phyloP scores from a whole-genome alignment of 2,888 invertebrate species.

The Bhutanitis thaidina region DNA sequence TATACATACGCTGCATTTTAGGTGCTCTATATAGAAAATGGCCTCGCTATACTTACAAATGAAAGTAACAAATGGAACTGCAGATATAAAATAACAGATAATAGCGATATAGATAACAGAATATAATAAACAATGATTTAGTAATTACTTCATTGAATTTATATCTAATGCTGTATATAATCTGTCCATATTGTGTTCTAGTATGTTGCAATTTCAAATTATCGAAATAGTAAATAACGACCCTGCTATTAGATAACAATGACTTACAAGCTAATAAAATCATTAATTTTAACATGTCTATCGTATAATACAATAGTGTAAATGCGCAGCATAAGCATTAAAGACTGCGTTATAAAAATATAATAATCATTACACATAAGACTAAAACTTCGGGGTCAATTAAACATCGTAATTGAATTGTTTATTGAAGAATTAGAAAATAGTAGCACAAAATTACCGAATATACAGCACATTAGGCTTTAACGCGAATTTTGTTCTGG shows the following conservation, averaged over 20 bases:
- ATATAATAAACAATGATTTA: too few species aligned
- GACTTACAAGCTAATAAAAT: constrained; percentile 21
- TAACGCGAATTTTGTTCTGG: neutral
- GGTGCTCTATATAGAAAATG: neutral
- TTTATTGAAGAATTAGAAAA: constrained; percentile 6
- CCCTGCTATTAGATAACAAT: constrained; percentile 23
- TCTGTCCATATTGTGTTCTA: constrained; percentile 11
- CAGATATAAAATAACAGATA: constrained; percentile 3
- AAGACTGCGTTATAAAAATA: constrained; percentile 44
- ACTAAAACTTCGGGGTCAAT: constrained; percentile 1
- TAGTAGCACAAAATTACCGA: constrained; percentile 2
- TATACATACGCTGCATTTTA: constrained; percentile 1
- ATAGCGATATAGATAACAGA: neutral
- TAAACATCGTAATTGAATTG: neutral
- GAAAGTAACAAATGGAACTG: constrained; percentile 6
- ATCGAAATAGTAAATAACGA: constrained; percentile 18
- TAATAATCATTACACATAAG: constrained; percentile 24
- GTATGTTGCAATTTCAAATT: constrained; percentile 20
- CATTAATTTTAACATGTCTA: constrained; percentile 23
- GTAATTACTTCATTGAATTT: neutral
- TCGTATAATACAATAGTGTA: constrained; percentile 26
- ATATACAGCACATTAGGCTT: neutral
- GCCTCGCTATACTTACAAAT: constrained; percentile 5
- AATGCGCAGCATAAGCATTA: constrained; percentile 40
- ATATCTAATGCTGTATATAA: constrained; percentile 13